Conservation (phyloP, 2,888 invertebrate species). For the Onchidella celtica region DNA sequence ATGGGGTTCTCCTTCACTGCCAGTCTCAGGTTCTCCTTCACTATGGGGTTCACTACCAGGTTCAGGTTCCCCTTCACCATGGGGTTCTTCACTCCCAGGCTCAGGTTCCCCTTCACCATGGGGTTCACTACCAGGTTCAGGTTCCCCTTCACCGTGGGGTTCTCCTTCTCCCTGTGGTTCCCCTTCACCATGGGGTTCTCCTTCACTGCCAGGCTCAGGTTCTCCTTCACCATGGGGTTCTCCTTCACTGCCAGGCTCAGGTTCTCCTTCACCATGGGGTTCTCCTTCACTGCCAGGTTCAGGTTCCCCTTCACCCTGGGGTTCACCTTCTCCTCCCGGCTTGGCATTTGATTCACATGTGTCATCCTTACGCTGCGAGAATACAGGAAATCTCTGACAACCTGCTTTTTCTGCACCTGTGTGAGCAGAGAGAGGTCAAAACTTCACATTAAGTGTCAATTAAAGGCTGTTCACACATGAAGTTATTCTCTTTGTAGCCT, state of each 20-base stretch:
- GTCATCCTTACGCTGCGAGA: too few relatives aligned
- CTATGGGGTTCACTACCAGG: too few relatives aligned
- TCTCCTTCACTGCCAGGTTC: neutral
- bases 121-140: conserved; percentile 57
- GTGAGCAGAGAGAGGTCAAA: too few relatives aligned
- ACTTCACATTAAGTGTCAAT: too few relatives aligned
- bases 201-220: neutral
- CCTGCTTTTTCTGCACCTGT: too few relatives aligned
- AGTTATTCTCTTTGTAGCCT: too few relatives aligned
- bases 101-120: conserved; percentile 42
- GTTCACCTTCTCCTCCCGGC: too few relatives aligned
- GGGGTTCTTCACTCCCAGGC: neutral
- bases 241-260: neutral
- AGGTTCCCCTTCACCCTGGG: neutral
- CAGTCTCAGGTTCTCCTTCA: too few relatives aligned
- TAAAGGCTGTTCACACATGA: too few relatives aligned
- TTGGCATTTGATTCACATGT: too few relatives aligned
- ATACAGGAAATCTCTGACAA: too few relatives aligned
- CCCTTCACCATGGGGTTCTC: conserved; percentile 60
- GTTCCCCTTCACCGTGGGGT: conserved; percentile 56
- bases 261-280: neutral
- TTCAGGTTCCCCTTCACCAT: neutral
- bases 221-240: neutral
- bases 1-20: too few relatives aligned
- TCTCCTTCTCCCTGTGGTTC: conserved; percentile 47